Percentiles rank a stretch among this genome's conserved stretches.
Evolutionary conservation across 2,113 vertebrate species (phyloP).

Genomic region (Pao palembangensis): DNA sequence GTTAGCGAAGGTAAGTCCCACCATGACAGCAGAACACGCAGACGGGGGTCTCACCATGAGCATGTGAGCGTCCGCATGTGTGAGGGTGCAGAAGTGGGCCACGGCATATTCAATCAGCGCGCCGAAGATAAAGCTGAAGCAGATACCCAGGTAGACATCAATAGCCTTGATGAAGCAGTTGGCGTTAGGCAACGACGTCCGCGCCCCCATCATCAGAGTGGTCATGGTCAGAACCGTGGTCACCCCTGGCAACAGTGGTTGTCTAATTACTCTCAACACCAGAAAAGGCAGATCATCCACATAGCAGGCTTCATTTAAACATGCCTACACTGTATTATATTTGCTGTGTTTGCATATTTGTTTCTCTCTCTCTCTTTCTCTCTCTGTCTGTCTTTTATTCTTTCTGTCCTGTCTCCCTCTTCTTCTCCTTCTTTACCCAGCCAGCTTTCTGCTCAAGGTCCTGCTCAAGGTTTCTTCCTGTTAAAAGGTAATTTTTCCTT

Average conservation of each 20-base stretch:
- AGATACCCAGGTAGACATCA: constrained; percentile 87
- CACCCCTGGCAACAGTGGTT: constrained; percentile 70
- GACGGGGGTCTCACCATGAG: constrained; percentile 66
- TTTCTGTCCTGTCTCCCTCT: no score
- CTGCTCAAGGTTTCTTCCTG: no score
- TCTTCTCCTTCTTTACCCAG: no score
- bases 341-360: no score
- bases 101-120: constrained; percentile 86
- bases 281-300: no score
- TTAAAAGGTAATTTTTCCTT: no score
- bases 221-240: constrained; percentile 90
- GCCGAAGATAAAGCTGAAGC: constrained; percentile 91
- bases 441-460: no score
- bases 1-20: background rate
- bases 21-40: background rate
- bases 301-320: no score
- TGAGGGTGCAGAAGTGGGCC: constrained; percentile 86
- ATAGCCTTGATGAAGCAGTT: constrained; percentile 92
- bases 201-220: constrained; percentile 88
- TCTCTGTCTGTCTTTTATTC: no score
- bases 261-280: no score
- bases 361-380: no score
- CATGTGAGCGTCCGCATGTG: constrained; percentile 68
- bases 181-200: constrained; percentile 85
- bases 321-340: no score